phyloP scores from a whole-genome alignment of 1,140 invertebrate genomes.

The Samia ricini region DNA sequence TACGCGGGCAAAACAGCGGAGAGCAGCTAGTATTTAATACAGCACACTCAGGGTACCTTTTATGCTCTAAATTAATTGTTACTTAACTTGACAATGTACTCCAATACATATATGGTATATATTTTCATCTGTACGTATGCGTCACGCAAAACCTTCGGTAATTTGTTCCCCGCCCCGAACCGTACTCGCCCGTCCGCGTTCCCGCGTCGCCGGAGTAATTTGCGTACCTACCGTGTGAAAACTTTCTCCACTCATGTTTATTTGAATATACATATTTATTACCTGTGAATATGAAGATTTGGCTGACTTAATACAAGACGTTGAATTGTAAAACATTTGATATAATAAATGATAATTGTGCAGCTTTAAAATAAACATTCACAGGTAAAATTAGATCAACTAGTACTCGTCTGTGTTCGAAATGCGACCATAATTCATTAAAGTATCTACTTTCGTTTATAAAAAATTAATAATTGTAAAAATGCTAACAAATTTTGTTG shows the following conservation, averaged over 20 bases:
- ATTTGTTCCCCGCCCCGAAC: constrained; percentile 6
- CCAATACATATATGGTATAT: neutral
- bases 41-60: too few species aligned
- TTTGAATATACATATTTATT: constrained; percentile 8
- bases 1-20: too few species aligned
- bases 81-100: constrained; percentile 2
- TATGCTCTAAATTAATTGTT: neutral
- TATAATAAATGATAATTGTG: neutral
- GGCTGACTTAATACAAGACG: neutral
- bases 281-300: neutral
- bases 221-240: constrained; percentile 2
- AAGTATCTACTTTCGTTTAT: too few species aligned
- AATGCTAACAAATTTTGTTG: too few species aligned
- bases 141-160: constrained; percentile 7
- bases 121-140: neutral
- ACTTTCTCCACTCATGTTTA: constrained; percentile 10
- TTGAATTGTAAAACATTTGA: neutral
- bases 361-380: neutral
- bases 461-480: too few species aligned
- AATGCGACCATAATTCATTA: too few species aligned
- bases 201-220: neutral
- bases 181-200: neutral
- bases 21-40: too few species aligned
- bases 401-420: too few species aligned
- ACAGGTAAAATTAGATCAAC: too few species aligned